Conservation (phyloP, 2,888 invertebrate species). For the Drosophila colorata region DNA sequence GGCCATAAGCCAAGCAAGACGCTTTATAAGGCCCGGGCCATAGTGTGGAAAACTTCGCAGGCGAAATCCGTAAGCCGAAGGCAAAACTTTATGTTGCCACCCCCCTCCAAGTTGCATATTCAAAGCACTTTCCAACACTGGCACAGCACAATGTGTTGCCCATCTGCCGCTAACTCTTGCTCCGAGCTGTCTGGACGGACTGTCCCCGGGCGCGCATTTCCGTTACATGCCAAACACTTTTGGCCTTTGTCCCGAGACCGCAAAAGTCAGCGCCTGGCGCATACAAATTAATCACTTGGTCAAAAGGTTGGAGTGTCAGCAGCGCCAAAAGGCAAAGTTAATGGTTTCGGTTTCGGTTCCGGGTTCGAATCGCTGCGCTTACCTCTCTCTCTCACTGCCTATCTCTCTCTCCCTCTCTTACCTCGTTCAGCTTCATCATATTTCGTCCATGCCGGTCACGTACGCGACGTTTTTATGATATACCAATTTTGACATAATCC, state of each 20-base stretch:
- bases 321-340: constrained; percentile 51
- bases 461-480: constrained; percentile 83
- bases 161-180: constrained; percentile 9
- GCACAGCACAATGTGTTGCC: constrained; percentile 24
- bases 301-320: constrained; percentile 66
- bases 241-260: constrained; percentile 76
- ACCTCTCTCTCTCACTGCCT: not conserved
- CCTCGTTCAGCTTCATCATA: constrained; percentile 19
- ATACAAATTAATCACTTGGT: constrained; percentile 75
- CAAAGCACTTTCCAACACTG: constrained; percentile 54
- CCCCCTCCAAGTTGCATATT: constrained; percentile 39
- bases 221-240: constrained; percentile 79
- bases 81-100: constrained; percentile 59
- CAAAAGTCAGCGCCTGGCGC: constrained; percentile 76
- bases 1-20: constrained; percentile 63
- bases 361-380: constrained; percentile 26
- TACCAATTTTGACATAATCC: constrained; percentile 84
- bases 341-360: constrained; percentile 53
- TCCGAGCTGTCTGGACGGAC: constrained; percentile 7
- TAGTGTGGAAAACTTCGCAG: constrained; percentile 39
- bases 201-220: constrained; percentile 76
- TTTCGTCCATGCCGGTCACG: constrained; percentile 69
- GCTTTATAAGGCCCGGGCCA: constrained; percentile 40
- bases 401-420: not conserved
- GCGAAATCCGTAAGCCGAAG: constrained; percentile 53